Conservation (phyloP, 2,888 invertebrate genomes). For the Orchesellides sinensis region DNA sequence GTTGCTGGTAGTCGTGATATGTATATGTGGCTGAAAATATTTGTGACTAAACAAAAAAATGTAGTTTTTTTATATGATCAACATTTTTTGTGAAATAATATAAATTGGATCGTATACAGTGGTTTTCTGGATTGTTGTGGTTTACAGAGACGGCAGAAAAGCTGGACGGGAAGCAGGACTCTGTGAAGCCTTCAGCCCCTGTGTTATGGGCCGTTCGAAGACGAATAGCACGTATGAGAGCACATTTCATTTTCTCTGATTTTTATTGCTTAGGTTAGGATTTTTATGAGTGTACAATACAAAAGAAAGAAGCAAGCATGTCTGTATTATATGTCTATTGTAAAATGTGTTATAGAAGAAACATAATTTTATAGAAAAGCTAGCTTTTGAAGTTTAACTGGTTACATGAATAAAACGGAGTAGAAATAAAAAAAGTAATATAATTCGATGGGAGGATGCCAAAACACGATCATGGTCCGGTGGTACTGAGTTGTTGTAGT, state of each 20-base stretch:
- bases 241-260: slow-evolving; percentile 28
- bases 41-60: background rate
- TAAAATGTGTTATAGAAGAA: background rate
- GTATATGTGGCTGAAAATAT: background rate
- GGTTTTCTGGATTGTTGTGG: slow-evolving; percentile 33
- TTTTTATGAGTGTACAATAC: background rate
- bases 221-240: slow-evolving; percentile 57
- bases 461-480: no score
- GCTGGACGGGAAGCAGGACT: slow-evolving; percentile 72
- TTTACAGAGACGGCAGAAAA: slow-evolving; percentile 70
- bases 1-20: background rate
- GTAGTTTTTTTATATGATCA: background rate
- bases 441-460: background rate
- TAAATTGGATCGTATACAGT: slow-evolving; percentile 12
- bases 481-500: no score
- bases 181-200: slow-evolving; percentile 70
- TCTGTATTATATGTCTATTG: background rate
- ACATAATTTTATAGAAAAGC: background rate
- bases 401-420: background rate
- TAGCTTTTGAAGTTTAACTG: no score
- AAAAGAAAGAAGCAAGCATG: background rate
- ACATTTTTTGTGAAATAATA: background rate
- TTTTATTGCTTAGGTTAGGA: slow-evolving; percentile 20
- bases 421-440: background rate
- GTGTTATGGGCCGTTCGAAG: slow-evolving; percentile 74